Percentiles rank a stretch among this genome's conserved stretches.
phyloP scores from a whole-genome alignment of 2,113 vertebrate species.

The Gymnarchus niloticus region DNA sequence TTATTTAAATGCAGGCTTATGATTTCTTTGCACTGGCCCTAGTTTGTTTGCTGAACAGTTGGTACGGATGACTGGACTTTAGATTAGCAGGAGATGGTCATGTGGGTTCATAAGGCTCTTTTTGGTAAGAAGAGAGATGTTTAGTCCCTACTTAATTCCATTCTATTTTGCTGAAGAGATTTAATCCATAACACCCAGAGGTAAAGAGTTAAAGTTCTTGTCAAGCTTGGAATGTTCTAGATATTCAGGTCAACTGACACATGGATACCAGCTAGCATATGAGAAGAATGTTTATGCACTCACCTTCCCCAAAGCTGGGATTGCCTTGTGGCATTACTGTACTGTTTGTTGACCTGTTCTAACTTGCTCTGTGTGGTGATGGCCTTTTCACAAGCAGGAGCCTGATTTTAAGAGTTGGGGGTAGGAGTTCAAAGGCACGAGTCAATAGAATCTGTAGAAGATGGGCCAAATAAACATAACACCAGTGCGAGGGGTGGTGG shows the following conservation, averaged over 20 bases:
- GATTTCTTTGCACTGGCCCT: no score
- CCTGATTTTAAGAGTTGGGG: not conserved
- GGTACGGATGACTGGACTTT: not conserved
- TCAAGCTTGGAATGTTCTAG: not conserved
- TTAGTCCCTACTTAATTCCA: not conserved
- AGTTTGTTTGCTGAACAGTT: not conserved
- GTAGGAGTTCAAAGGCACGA: not conserved
- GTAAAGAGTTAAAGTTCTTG: not conserved
- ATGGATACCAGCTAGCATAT: not conserved
- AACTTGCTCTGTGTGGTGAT: not conserved
- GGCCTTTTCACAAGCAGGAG: not conserved
- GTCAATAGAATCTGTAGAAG: slow-evolving; percentile 1
- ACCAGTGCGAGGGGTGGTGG: not conserved
- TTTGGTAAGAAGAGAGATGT: not conserved
- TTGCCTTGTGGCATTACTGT: not conserved
- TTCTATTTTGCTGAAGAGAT: not conserved
- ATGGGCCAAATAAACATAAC: slow-evolving; percentile 2
- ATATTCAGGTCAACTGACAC: not conserved
- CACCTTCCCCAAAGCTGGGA: not conserved
- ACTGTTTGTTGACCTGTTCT: not conserved
- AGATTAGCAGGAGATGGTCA: not conserved
- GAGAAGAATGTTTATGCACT: not conserved
- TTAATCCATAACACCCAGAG: not conserved
- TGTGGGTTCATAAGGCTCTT: no score
- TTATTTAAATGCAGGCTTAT: not conserved